Percentiles rank a stretch among this genome's conserved stretches.
These are phyloP conservation scores for honey bee (Apis mellifera) DNA, from an alignment of 1,140 invertebrate species.

Conservation along the genomic window Amel_HAv3.1 CM009931.2:4655001-4655500, in stretches of 20 bases:
- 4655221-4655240: not conserved
- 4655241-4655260: not conserved
- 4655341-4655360: constrained; percentile 54
- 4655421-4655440: constrained; percentile 62
- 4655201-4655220: no score
- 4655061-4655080: no score
- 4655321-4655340: constrained; percentile 63
- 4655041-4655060: no score
- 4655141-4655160: no score
- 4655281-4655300: constrained; percentile 24
- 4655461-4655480: constrained; percentile 31
- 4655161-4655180: no score
- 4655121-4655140: no score
- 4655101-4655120: no score
- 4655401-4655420: constrained; percentile 23
- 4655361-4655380: constrained; percentile 40
- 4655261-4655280: not conserved
- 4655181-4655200: not conserved
- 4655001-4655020: not conserved
- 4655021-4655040: no score
- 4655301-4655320: not conserved
- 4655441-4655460: constrained; percentile 51
- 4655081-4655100: no score
- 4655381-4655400: constrained; percentile 51
- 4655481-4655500: constrained; percentile 13